Evolutionary conservation across 2,113 vertebrate species (phyloP).

Genomic region (Empidonax alnorum): DNA sequence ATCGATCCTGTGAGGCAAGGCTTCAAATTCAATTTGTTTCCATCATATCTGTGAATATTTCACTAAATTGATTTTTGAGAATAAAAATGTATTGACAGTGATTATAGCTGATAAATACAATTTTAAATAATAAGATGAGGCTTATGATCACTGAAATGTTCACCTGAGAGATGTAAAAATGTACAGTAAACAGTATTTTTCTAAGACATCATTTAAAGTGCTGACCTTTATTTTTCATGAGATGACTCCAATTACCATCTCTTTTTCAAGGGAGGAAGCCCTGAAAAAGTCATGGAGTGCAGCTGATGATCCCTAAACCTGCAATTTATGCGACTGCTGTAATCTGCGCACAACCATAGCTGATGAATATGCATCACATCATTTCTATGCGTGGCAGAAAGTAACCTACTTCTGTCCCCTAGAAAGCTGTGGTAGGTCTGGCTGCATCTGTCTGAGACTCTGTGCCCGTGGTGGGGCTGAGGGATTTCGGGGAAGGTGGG

Average conservation of each 20-base stretch:
- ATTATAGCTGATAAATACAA: not conserved
- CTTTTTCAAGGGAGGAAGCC: not conserved
- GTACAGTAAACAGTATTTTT: not conserved
- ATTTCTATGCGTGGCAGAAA: constrained; percentile 33
- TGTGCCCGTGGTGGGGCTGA: not conserved
- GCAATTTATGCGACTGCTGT: constrained; percentile 28
- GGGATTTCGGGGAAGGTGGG: not conserved
- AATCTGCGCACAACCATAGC: not conserved
- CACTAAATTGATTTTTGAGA: constrained; percentile 16
- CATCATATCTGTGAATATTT: not conserved
- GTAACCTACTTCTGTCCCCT: constrained; percentile 56
- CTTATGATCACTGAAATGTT: not conserved
- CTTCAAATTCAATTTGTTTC: constrained; percentile 41
- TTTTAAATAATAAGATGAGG: constrained; percentile 3
- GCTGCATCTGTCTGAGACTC: not conserved
- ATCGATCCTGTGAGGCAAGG: not conserved
- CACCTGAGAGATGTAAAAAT: not conserved
- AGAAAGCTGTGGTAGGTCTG: not conserved
- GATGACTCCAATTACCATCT: not conserved
- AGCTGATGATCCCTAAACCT: constrained; percentile 36
- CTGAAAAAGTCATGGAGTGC: constrained; percentile 18
- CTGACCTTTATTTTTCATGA: constrained; percentile 17
- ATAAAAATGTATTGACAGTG: constrained; percentile 5
- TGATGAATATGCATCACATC: constrained; percentile 61
- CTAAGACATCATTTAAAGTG: not conserved